phyloP scores from a whole-genome alignment of 2,888 invertebrate species.

The Vandiemenella viatica region DNA sequence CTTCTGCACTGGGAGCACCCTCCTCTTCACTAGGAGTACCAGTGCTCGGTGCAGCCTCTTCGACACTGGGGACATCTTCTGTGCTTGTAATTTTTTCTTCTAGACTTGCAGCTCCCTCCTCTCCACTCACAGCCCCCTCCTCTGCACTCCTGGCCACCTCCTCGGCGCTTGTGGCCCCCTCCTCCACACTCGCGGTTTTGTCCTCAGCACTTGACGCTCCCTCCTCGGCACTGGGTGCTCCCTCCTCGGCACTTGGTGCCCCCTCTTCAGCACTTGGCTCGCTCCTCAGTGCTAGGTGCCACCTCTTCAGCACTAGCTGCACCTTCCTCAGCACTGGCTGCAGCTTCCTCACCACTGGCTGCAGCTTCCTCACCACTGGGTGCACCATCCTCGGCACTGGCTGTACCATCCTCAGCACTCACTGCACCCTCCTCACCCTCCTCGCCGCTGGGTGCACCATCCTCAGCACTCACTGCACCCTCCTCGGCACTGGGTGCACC shows the following conservation, averaged over 20 bases:
- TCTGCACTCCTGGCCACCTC: slow-evolving; percentile 12
- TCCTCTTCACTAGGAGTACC: slow-evolving; percentile 9
- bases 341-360: slow-evolving; percentile 14
- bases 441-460: slow-evolving; percentile 4
- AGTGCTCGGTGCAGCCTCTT: slow-evolving; percentile 10
- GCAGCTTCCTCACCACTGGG: slow-evolving; percentile 7
- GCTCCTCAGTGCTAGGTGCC: slow-evolving; percentile 8
- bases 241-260: slow-evolving; percentile 15
- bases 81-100: slow-evolving; percentile 14
- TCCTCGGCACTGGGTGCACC: slow-evolving; percentile 16
- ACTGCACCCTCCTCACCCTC: slow-evolving; percentile 18
- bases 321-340: slow-evolving; percentile 10
- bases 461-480: slow-evolving; percentile 23
- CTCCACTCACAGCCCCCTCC: slow-evolving; percentile 11
- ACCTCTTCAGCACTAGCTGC: slow-evolving; percentile 6
- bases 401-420: slow-evolving; percentile 14
- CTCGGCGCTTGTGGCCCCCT: slow-evolving; percentile 9
- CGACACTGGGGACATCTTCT: slow-evolving; percentile 11
- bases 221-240: slow-evolving; percentile 15
- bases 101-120: slow-evolving; percentile 12
- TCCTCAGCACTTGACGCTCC: slow-evolving; percentile 23
- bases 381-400: slow-evolving; percentile 10
- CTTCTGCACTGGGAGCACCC: slow-evolving; percentile 30
- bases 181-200: slow-evolving; percentile 9
- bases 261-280: no score